A percentile compares a stretch with the other conserved stretches of the same genome.
phyloP scores from a whole-genome alignment of 2,888 invertebrate species.

The Tromatobia lineatoria region DNA sequence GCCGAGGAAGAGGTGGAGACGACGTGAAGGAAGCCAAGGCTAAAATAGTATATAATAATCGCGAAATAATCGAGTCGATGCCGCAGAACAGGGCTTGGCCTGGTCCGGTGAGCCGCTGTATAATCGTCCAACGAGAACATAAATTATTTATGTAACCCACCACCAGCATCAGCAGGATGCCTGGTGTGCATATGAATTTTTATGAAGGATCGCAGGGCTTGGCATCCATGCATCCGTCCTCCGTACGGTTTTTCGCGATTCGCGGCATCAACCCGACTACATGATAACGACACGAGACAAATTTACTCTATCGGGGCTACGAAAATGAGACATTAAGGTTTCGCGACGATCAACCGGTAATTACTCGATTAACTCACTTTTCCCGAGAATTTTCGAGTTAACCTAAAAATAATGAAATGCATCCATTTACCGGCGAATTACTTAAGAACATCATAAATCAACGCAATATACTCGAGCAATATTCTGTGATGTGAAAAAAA shows the following conservation, averaged over 20 bases:
- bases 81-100: conserved; percentile 43
- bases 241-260: conserved; percentile 54
- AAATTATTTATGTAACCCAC: conserved; percentile 73
- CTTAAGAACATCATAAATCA: neutral
- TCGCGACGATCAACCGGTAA: conserved; percentile 9
- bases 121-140: conserved; percentile 70
- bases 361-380: conserved; percentile 30
- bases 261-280: conserved; percentile 41
- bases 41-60: conserved; percentile 68
- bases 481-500: neutral
- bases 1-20: conserved; percentile 52
- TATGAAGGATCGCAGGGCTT: conserved; percentile 70
- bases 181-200: conserved; percentile 72
- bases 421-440: neutral
- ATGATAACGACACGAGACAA: conserved; percentile 27
- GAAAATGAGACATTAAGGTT: conserved; percentile 68
- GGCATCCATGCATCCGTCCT: conserved; percentile 53
- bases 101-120: conserved; percentile 50
- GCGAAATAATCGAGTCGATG: conserved; percentile 68
- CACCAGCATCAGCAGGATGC: conserved; percentile 51
- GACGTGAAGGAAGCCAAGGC: conserved; percentile 29
- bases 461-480: neutral
- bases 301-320: conserved; percentile 10
- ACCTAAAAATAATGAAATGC: neutral
- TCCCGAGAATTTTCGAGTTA: neutral